These are phyloP conservation scores for Lacerta agilis DNA, from an alignment of 2,797 vertebrate genomes.

Conservation along the genomic window DNA sequence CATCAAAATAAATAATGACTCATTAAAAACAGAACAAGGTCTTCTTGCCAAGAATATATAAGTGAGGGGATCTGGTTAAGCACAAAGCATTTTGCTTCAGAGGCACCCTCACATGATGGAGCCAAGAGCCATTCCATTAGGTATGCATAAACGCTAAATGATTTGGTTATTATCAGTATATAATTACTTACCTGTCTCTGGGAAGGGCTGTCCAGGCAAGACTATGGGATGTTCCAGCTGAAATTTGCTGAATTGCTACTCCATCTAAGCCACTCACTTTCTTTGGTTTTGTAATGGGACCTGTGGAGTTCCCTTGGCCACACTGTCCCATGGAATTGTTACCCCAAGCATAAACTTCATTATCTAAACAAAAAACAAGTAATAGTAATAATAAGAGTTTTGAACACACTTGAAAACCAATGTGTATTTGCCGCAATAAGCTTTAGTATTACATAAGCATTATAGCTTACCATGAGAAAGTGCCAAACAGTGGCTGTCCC, in stretches of 20 bases:
- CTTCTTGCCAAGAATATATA: neutral
- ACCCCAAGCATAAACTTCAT: conserved; percentile 88
- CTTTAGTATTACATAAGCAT: neutral
- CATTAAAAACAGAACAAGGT: neutral
- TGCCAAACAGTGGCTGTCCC: conserved; percentile 85
- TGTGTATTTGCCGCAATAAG: neutral
- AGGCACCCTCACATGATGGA: too few relatives aligned
- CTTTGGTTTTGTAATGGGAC: conserved; percentile 88
- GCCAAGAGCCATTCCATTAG: neutral
- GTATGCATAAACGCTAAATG: neutral
- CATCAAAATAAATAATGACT: neutral
- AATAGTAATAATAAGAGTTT: neutral
- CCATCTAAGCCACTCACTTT: conserved; percentile 87
- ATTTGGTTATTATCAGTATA: neutral
- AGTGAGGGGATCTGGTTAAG: too few relatives aligned
- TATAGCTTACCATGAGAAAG: conserved; percentile 83
- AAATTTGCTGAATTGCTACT: conserved; percentile 86
- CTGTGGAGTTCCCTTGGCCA: conserved; percentile 87
- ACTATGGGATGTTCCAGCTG: conserved; percentile 86
- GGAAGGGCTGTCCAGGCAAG: conserved; percentile 87
- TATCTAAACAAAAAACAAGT: conserved; percentile 73
- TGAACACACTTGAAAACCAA: conserved; percentile 36
- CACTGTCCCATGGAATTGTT: conserved; percentile 90
- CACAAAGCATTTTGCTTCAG: neutral
- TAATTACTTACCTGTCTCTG: conserved; percentile 80